Evolutionary conservation across 2,113 vertebrate species (phyloP), one percentile per base, ranked within the genome.

Genomic region (Morone saxatilis): DNA sequence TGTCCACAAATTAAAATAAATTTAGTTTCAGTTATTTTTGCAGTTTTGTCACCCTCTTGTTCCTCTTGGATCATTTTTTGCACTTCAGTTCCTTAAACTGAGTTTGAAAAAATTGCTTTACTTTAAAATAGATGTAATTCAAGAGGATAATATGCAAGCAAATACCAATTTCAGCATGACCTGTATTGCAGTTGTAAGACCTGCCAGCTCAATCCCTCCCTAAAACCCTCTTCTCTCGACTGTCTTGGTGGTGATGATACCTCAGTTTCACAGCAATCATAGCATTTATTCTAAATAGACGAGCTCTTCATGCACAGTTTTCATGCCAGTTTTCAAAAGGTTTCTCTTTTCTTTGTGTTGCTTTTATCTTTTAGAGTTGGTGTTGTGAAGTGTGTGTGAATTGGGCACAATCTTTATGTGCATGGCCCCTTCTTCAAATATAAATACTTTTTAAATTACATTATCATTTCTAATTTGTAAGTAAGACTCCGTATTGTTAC

Each of bases 1-100:
- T 41, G 40, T 41, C 19, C 61, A 63, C 38, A 63, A 47, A 22
- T 45, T 12, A 50, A 16, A 65, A 45, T 48, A 31, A 47, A 47
- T 47, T 45, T 16, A 38, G 31, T 70, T 38, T n/a, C 17, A 60
- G 56, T 84, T 38, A 53, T 20, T 75, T 54, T 53, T 60, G 41
- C 11, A 20, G 9, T 25, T 54, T 19, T 65, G 57, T 16, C 40
- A 50, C 14, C 59, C 41, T 54, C 17, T 41, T 43, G 17, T 38
- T 40, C 59, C 50, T 71, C 41, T 59, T 22, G 16, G 8, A 53
- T 67, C 53, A 45, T 67, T 22, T 13, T 57, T 57, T 47, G 45
- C 45, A 13, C 11, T n/a, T 54, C 8, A 20, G 51, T 54, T 54
- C 5, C 22, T 59, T 31, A 31, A 31, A 59, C 16, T 67, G 10